A percentile compares a stretch with the other conserved stretches of the same genome.
These are phyloP conservation scores for Percopsis omiscomaycus DNA, from an alignment of 2,797 vertebrate genomes.

Conservation along the genomic window DNA sequence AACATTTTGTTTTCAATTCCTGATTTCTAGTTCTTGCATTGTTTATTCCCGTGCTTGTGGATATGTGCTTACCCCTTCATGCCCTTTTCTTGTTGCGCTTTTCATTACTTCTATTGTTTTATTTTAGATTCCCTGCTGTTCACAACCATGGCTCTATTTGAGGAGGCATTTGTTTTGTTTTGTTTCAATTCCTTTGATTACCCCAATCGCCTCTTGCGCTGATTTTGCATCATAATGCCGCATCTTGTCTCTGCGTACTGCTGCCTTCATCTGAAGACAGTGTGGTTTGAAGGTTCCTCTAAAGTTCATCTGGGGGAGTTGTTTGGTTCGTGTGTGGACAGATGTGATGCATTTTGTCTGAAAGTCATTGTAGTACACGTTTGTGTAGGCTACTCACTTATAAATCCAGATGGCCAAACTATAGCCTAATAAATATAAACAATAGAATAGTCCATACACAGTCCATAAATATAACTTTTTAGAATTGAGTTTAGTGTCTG, in stretches of 20 bases:
- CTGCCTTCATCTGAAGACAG: neutral
- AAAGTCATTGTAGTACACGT: neutral
- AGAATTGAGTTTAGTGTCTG: too few relatives aligned
- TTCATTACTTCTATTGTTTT: neutral
- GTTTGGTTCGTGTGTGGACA: neutral
- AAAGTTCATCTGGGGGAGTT: neutral
- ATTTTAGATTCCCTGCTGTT: constrained; percentile 9
- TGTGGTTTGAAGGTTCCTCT: neutral
- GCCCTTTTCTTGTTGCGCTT: neutral
- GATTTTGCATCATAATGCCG: constrained; percentile 9
- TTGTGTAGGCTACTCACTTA: neutral
- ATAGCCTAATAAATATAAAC: neutral
- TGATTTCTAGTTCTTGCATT: neutral
- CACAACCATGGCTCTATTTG: neutral
- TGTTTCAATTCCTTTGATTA: constrained; percentile 7
- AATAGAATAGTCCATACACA: constrained; percentile 20
- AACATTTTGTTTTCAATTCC: too few relatives aligned
- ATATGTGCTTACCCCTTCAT: neutral
- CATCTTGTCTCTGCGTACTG: too few relatives aligned
- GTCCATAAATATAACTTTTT: neutral
- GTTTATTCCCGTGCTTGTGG: neutral
- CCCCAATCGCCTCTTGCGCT: neutral
- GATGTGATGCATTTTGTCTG: neutral
- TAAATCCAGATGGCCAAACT: neutral
- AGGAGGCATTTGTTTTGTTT: constrained; percentile 9